Base-by-base conservation (phyloP, 2,888 invertebrate genomes). In the Vanessa cardui region DNA sequence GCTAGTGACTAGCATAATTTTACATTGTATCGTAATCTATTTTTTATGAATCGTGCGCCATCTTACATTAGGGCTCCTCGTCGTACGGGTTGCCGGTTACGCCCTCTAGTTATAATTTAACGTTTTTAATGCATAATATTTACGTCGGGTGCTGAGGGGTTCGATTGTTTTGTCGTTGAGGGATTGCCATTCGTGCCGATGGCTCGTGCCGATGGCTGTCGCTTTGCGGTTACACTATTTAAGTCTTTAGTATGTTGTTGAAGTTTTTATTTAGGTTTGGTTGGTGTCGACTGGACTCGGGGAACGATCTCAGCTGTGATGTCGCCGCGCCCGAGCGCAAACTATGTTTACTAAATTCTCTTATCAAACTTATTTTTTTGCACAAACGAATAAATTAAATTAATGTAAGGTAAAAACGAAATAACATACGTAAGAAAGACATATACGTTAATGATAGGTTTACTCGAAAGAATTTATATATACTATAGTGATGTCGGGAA, bases 341-440 rank as follows among this genome's bases (percentile, higher is more conserved):
- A 56, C 33, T 6, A n/a, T 39, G 39, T 56, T 39, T 56, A 49
- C 49, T 39, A 39, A 76, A 78, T 71, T 81, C 82, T 87, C 87
- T 39, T 89, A 52, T 90, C 89, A 86, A 90, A 89, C 82, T 77
- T 76, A 78, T 80, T 81, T 83, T 80, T 87, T 90, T 89, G 91
- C 91, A 91, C 91, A 89, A 91, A 88, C 70, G 47, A 65, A 68
- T 46, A 74, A 68, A 81, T 67, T 78, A 80, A 78, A 52, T 84
- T 84, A 84, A 83, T 79, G 83, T 88, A 88, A 90, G 83, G 78
- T 79, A 77, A 83, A 83, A 88, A 87, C 85, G 88, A 88, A 91
- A 90, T 90, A 89, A 92, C 88, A 92, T 92, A 92, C 92, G 92
- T 92, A 92, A 92, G 89, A 90, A 92, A 92, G 92, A 92, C 92